Conservation (phyloP, 2,797 vertebrate species). For the Myripristis murdjan region DNA sequence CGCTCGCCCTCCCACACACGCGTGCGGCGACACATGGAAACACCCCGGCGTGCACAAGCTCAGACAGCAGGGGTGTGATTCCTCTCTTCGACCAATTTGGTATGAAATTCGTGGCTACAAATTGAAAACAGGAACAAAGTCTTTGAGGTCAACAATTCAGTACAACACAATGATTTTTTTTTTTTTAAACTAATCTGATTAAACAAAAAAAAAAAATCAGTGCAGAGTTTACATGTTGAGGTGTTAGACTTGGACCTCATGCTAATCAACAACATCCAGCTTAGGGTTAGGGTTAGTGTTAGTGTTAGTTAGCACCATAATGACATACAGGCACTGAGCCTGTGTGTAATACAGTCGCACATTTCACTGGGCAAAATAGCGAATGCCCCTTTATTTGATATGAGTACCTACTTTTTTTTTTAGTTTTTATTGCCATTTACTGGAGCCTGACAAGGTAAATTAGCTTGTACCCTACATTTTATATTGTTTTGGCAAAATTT, state of each 20-base stretch:
- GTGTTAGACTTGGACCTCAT: background rate
- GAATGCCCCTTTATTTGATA: constrained; percentile 1
- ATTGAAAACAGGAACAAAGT: background rate
- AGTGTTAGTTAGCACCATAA: constrained; percentile 6
- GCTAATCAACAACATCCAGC: background rate
- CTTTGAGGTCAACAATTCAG: background rate
- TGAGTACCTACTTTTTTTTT: no score
- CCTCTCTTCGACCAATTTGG: no score
- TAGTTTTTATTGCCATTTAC: no score
- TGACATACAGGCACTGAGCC: no score
- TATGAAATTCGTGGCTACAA: no score
- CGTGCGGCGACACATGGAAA: no score
- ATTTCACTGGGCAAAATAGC: constrained; percentile 1
- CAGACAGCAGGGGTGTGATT: no score
- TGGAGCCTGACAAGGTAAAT: constrained; percentile 38
- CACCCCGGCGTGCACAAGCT: no score
- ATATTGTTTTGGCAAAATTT: background rate
- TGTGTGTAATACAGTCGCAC: constrained; percentile 2
- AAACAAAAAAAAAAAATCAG: no score
- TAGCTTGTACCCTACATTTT: constrained; percentile 26
- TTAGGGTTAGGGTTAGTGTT: no score
- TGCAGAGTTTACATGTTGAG: background rate
- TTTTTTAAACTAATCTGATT: no score
- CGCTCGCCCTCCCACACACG: background rate
- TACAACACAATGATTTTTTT: no score